Percentiles rank a stretch among this genome's conserved stretches.
Conservation (phyloP, 2,797 vertebrate genomes). For the Dicrostonyx torquatus region DNA sequence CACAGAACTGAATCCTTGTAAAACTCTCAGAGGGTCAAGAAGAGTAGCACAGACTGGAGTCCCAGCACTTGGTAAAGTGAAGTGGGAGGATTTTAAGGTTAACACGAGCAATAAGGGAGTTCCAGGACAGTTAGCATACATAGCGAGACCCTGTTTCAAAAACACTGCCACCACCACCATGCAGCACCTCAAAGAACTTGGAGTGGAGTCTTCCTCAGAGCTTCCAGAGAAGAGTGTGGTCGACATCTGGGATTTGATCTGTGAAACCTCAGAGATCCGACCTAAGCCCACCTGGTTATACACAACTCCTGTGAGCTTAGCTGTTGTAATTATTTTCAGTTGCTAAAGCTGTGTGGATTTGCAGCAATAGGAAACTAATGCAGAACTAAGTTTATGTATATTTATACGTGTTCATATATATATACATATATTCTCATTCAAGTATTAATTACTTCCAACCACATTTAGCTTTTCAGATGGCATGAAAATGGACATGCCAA, state of each 20-base stretch:
- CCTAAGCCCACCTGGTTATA: neutral
- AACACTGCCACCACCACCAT: neutral
- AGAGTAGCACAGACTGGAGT: neutral
- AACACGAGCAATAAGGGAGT: neutral
- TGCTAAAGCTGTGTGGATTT: neutral
- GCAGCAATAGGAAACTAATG: neutral
- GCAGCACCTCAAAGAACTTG: neutral
- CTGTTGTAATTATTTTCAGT: neutral
- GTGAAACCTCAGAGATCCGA: neutral
- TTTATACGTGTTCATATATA: neutral
- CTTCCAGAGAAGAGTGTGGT: neutral
- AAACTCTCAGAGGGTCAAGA: neutral
- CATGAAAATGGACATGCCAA: neutral
- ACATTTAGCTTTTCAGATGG: neutral
- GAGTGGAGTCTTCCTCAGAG: neutral
- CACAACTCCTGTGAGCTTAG: slow-evolving; percentile 22
- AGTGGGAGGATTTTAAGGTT: neutral
- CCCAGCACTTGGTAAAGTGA: neutral
- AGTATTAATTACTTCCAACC: neutral
- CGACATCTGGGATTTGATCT: neutral
- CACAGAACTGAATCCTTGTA: neutral
- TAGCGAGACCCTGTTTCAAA: neutral
- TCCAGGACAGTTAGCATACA: neutral
- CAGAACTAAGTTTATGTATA: neutral
- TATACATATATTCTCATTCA: neutral